These are phyloP conservation scores for Papio anubis DNA, from an alignment of 2,113 vertebrate genomes.

Conservation along the genomic window DNA sequence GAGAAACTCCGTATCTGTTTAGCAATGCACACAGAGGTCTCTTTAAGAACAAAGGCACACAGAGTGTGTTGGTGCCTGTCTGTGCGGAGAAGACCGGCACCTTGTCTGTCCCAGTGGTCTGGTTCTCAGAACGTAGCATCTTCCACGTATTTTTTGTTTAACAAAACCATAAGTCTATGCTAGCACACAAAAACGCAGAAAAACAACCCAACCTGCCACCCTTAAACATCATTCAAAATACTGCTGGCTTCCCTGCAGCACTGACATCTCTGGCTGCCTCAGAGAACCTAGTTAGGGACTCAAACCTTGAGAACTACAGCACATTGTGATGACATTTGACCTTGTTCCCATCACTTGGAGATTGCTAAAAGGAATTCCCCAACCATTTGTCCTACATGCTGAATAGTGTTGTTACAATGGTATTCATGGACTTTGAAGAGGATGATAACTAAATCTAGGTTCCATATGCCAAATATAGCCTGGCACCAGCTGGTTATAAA, in stretches of 20 bases:
- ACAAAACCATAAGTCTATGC: not conserved
- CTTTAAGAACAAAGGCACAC: not conserved
- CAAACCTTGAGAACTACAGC: conserved; percentile 8
- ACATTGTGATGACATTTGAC: conserved; percentile 32
- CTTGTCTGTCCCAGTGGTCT: not conserved
- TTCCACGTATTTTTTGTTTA: conserved; percentile 19
- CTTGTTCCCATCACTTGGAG: conserved; percentile 64
- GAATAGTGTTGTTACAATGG: conserved; percentile 71
- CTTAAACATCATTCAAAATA: not conserved
- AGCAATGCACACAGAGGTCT: not conserved
- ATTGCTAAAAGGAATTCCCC: conserved; percentile 78
- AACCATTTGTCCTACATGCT: conserved; percentile 72
- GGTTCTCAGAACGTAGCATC: not conserved
- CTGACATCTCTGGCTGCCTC: not conserved
- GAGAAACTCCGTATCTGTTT: not conserved
- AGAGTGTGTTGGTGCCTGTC: not conserved
- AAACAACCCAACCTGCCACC: not conserved
- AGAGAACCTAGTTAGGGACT: conserved; percentile 19
- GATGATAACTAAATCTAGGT: conserved; percentile 83
- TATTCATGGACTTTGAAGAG: conserved; percentile 82
- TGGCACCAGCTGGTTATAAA: conserved; percentile 85
- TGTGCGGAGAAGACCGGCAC: not conserved
- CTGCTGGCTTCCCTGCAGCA: not conserved
- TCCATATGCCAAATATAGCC: conserved; percentile 85
- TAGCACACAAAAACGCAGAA: not conserved